Conservation (phyloP, 1,140 invertebrate genomes). For the Euura lappo region DNA sequence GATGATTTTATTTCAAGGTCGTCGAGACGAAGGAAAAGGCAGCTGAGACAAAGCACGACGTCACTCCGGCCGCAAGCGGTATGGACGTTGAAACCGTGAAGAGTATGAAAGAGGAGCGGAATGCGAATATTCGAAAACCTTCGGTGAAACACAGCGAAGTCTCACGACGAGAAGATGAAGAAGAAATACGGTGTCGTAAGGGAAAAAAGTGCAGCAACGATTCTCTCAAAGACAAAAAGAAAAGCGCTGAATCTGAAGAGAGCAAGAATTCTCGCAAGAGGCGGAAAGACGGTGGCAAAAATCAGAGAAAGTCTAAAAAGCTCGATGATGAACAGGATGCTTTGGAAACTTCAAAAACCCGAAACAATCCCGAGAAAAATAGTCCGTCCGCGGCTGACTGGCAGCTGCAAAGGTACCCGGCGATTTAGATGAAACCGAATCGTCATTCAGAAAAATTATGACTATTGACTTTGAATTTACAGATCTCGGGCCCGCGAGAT, state of each 20-base stretch:
- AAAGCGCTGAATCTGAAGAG: background rate
- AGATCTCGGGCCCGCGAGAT: constrained; percentile 12
- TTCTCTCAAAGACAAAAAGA: constrained; percentile 8
- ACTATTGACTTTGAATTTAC: constrained; percentile 20
- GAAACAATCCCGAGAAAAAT: constrained; percentile 15
- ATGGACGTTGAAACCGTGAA: background rate
- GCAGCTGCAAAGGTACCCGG: constrained; percentile 23
- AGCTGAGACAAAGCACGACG: background rate
- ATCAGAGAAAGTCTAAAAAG: constrained; percentile 6
- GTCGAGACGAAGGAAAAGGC: background rate
- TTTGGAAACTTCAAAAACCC: constrained; percentile 17
- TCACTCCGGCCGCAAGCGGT: background rate
- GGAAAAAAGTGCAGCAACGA: too few relatives aligned
- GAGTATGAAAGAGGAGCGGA: background rate
- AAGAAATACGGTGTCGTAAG: background rate
- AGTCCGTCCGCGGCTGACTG: constrained; percentile 21
- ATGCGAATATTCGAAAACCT: background rate
- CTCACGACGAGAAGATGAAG: constrained; percentile 11
- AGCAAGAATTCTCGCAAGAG: constrained; percentile 4
- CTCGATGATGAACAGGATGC: constrained; percentile 8
- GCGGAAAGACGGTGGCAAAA: constrained; percentile 15
- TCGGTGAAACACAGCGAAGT: background rate
- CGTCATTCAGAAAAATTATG: constrained; percentile 14
- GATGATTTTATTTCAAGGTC: background rate
- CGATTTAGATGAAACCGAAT: background rate